Evolutionary conservation across 2,797 vertebrate genomes (phyloP), one percentile per base, ranked within the genome.

Genomic region (Aplochiton taeniatus): DNA sequence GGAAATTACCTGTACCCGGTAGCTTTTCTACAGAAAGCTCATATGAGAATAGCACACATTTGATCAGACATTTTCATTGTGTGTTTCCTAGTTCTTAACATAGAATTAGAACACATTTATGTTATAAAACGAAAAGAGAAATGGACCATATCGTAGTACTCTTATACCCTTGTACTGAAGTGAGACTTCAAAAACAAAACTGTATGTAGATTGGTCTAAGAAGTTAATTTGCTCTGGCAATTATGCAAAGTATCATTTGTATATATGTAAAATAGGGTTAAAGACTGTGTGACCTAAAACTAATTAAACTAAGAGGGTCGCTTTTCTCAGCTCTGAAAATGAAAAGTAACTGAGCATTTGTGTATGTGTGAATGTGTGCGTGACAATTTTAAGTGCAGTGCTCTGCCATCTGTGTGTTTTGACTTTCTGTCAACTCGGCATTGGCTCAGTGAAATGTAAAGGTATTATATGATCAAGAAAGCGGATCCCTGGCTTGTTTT

Each of bases 181-280:
- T 68, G 18, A 55, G 57, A 65, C 45, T 51, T 69, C 63, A 65
- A 42, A 65, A 20, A 57, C 31, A 58, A 16, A 53, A 63, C 7
- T 17, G n/a, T 44, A 42, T 51, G 61, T 48, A 31, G 53, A 76
- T 49, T 20, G 49, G 55, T 60, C 61, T 69, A 9, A n/a, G 53
- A 45, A 48, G 58, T 64, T 58, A 73, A 65, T 63, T 78, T 18
- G 65, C 61, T 80, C 67, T 85, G 74, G 79, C 65, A 70, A 87
- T 86, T 92, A 88, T 92, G 87, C 89, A 91, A 91, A 75, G 60
- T 88, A 64, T 73, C 63, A 75, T 70, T 59, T 83, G 57, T 71
- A 61, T 64, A 72, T 73, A 51, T 51, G 45, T 54, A 61, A 20
- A 56, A 63, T 31, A 76, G 53, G 66, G 69, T 64, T 49, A 76